phyloP scores from a whole-genome alignment of 2,888 invertebrate genomes.

The Caenorhabditis sp. region DNA sequence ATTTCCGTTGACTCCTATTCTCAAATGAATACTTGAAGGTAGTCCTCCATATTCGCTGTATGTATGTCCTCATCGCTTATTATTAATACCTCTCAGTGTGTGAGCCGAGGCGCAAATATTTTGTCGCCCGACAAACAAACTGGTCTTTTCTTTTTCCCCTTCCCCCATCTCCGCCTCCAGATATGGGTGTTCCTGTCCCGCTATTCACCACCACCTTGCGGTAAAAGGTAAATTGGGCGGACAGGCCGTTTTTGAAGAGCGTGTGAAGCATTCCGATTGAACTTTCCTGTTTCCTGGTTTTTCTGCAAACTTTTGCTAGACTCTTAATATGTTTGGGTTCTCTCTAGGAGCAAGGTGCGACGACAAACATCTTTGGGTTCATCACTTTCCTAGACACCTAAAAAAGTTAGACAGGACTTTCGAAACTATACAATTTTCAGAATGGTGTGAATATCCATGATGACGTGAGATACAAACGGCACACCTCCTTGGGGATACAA shows the following conservation, averaged over 20 bases:
- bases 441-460: slow-evolving; percentile 16
- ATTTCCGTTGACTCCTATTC: not conserved
- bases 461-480: not conserved
- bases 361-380: no score
- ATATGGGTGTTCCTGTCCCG: slow-evolving; percentile 4
- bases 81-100: slow-evolving; percentile 21
- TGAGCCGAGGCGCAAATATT: slow-evolving; percentile 53
- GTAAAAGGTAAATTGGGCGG: slow-evolving; percentile 5
- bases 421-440: not conserved
- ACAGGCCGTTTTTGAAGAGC: not conserved
- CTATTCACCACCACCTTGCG: not conserved
- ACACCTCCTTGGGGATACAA: not conserved
- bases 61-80: slow-evolving; percentile 5
- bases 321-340: no score
- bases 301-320: no score
- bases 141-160: slow-evolving; percentile 28
- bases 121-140: slow-evolving; percentile 32
- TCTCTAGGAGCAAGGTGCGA: no score
- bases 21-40: slow-evolving; percentile 31
- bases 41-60: not conserved
- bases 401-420: no score
- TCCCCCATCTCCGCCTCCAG: slow-evolving; percentile 19
- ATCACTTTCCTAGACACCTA: no score
- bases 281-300: not conserved
- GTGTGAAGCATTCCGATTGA: not conserved